Evolutionary conservation across 1,140 invertebrate genomes (phyloP).

Genomic region (Drosophila murphyi): DNA sequence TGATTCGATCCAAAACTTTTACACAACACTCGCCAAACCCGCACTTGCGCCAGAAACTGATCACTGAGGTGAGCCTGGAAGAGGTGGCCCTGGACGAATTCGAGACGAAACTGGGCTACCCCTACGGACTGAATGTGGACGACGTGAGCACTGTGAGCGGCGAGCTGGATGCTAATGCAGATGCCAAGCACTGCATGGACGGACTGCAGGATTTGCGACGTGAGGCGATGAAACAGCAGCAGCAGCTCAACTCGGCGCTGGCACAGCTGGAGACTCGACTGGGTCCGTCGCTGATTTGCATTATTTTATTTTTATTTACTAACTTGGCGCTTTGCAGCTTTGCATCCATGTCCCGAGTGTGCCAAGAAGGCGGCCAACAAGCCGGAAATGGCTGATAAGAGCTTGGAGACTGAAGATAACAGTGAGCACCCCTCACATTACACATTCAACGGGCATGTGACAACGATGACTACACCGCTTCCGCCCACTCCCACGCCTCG

Average conservation of each 20-base stretch:
- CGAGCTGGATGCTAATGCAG: constrained; percentile 86
- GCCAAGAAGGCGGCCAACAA: constrained; percentile 67
- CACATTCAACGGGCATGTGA: constrained; percentile 22
- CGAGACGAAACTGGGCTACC: constrained; percentile 86
- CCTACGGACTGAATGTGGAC: constrained; percentile 86
- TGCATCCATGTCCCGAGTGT: constrained; percentile 71
- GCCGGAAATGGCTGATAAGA: constrained; percentile 83
- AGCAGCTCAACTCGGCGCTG: constrained; percentile 86
- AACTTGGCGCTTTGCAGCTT: constrained; percentile 39
- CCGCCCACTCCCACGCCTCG: constrained; percentile 24
- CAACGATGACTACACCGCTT: not conserved
- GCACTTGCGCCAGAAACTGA: constrained; percentile 85
- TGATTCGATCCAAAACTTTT: constrained; percentile 87
- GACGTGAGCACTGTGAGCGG: constrained; percentile 80
- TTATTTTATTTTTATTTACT: not conserved
- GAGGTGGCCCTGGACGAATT: constrained; percentile 90
- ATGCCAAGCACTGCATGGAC: constrained; percentile 88
- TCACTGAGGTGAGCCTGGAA: constrained; percentile 88
- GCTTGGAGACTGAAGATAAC: constrained; percentile 75
- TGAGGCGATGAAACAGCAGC: constrained; percentile 87
- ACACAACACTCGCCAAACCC: constrained; percentile 87
- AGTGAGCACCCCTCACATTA: constrained; percentile 31
- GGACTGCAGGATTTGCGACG: constrained; percentile 88
- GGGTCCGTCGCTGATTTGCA: constrained; percentile 42
- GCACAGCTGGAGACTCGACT: constrained; percentile 65